These are phyloP conservation scores for Prunella himalayana DNA, from an alignment of 2,113 vertebrate genomes.

Conservation along the genomic window DNA sequence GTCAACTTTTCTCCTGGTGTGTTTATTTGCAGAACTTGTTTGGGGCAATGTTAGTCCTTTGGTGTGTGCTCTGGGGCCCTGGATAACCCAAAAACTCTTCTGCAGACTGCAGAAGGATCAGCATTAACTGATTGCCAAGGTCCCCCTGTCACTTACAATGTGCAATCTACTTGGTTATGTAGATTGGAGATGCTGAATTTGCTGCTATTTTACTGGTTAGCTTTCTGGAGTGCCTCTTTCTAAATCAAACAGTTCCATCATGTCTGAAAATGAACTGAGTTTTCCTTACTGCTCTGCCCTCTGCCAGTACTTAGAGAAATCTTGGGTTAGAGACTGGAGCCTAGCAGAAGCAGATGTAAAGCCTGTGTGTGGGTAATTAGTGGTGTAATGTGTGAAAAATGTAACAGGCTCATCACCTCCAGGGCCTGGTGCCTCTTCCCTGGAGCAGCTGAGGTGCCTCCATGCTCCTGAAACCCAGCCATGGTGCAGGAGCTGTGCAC, in stretches of 20 bases:
- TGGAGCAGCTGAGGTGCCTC: not conserved
- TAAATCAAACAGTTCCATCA: not conserved
- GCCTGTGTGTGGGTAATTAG: not conserved
- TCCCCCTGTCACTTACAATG: not conserved
- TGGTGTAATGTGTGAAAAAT: rapidly evolving
- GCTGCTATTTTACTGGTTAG: not conserved
- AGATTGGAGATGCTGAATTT: no score
- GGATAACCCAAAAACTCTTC: not conserved
- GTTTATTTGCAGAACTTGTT: not conserved
- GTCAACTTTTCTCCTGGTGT: not conserved
- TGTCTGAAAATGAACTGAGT: not conserved
- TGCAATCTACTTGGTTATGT: not conserved
- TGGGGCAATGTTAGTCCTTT: not conserved
- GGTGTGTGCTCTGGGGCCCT: not conserved
- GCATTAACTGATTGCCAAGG: not conserved
- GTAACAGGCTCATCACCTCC: not conserved
- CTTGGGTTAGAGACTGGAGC: not conserved
- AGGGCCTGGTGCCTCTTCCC: not conserved
- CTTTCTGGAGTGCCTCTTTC: not conserved
- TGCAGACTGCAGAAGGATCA: not conserved
- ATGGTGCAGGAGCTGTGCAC: rapidly evolving
- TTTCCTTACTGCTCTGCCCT: not conserved
- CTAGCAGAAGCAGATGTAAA: not conserved
- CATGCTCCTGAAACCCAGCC: not conserved
- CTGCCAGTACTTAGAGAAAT: not conserved